phyloP scores from a whole-genome alignment of 2,113 vertebrate species.

The Phoenicopterus ruber region DNA sequence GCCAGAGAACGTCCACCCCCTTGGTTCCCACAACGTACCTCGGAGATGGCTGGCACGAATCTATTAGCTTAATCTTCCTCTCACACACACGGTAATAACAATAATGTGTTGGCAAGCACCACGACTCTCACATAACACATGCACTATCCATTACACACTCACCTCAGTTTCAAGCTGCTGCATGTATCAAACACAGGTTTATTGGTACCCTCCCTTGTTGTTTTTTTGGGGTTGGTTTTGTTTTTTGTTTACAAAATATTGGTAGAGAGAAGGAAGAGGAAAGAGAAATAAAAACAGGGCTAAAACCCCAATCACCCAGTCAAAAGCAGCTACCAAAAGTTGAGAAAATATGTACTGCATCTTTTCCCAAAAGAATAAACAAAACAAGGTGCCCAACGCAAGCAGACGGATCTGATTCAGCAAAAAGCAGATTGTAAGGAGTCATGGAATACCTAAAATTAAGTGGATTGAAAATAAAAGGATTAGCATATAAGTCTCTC shows the following conservation, averaged over 20 bases:
- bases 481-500: background rate
- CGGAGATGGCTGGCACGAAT: background rate
- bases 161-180: slow-evolving; percentile 34
- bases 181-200: background rate
- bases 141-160: background rate
- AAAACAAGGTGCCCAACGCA: background rate
- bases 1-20: slow-evolving; percentile 39
- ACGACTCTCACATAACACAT: background rate
- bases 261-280: background rate
- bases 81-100: background rate
- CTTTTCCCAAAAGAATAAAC: background rate
- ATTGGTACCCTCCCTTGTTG: background rate
- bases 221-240: background rate
- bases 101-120: slow-evolving; percentile 24
- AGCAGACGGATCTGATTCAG: background rate
- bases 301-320: background rate
- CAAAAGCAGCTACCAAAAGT: background rate
- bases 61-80: slow-evolving; percentile 1
- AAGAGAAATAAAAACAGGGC: background rate
- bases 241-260: background rate
- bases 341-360: background rate
- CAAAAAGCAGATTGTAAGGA: background rate
- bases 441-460: background rate
- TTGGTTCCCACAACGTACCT: slow-evolving; percentile 48
- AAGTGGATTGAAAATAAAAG: background rate